These are phyloP conservation scores for Dysmachus trigonus DNA, from an alignment of 2,888 invertebrate genomes.

Conservation along the genomic window DNA sequence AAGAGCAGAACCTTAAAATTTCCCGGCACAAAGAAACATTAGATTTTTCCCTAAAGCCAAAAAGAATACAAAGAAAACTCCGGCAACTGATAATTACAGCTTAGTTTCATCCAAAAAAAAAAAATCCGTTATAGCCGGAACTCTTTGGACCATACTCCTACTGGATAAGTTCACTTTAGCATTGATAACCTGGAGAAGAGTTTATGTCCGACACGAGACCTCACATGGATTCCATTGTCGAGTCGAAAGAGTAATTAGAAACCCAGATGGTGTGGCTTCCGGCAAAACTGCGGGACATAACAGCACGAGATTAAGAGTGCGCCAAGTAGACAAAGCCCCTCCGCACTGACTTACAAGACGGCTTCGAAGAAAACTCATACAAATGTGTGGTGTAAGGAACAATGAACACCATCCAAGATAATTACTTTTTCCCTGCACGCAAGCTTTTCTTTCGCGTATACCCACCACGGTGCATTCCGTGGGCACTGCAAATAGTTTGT, in stretches of 20 bases:
- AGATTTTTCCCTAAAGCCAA: too few relatives aligned
- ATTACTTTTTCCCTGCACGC: not conserved
- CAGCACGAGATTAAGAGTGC: not conserved
- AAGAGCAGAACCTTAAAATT: too few relatives aligned
- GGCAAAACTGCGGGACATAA: not conserved
- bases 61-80: too few relatives aligned
- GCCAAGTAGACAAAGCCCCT: not conserved
- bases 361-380: not conserved
- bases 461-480: not conserved
- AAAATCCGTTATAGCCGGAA: not conserved
- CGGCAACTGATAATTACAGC: not conserved
- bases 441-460: not conserved
- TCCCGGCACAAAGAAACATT: too few relatives aligned
- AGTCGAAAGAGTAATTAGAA: not conserved
- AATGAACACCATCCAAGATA: not conserved
- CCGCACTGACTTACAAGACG: not conserved
- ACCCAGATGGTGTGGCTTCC: not conserved
- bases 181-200: not conserved
- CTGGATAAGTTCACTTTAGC: not conserved
- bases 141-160: not conserved
- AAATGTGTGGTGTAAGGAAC: not conserved
- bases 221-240: not conserved
- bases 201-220: not conserved
- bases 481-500: not conserved
- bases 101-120: not conserved